These are phyloP conservation scores for Semicossyphus pulcher DNA, from an alignment of 2,113 vertebrate genomes.

Conservation along the genomic window DNA sequence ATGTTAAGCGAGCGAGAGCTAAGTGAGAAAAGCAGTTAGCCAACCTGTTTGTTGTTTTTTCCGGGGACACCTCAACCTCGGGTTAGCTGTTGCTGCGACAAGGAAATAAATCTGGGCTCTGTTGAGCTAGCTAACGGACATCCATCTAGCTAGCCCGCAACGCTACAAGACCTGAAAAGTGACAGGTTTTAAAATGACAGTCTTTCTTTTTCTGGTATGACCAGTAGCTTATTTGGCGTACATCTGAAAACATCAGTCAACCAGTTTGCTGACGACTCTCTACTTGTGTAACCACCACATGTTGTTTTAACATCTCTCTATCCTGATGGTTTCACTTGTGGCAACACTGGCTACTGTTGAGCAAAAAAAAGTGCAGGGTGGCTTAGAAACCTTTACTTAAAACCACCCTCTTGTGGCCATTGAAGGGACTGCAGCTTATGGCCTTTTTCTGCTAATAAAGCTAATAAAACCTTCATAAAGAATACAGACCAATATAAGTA, in stretches of 20 bases:
- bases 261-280: not conserved
- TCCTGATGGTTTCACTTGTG: no score
- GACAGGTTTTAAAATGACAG: no score
- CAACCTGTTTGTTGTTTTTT: no score
- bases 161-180: no score
- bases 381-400: not conserved
- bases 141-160: no score
- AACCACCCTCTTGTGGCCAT: not conserved
- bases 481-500: not conserved
- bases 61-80: no score
- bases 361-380: not conserved
- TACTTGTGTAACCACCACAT: not conserved
- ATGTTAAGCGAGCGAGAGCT: no score
- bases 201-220: not conserved
- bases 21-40: no score
- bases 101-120: no score
- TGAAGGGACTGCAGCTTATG: not conserved
- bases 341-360: not conserved
- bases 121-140: no score
- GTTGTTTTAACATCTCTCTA: no score
- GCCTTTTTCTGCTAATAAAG: not conserved
- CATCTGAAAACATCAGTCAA: not conserved
- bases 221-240: not conserved
- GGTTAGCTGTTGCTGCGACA: no score
- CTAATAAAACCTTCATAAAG: not conserved